A percentile compares a stretch with the other conserved stretches of the same genome.
Conservation (phyloP, 2,797 vertebrate genomes). For the Choloepus didactylus region DNA sequence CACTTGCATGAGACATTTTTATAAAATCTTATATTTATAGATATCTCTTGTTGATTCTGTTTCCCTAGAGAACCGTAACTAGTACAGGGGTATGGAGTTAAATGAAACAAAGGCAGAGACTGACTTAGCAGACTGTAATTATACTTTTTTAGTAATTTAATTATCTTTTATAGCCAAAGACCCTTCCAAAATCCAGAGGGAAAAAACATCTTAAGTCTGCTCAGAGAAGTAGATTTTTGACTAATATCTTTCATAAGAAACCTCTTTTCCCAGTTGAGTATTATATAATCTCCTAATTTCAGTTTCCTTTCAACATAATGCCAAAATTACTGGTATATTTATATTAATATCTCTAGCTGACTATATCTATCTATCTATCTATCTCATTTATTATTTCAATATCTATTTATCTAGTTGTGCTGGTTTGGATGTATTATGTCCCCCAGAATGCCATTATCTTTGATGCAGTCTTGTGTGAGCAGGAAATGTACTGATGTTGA, state of each 20-base stretch:
- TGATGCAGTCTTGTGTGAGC: too few species aligned
- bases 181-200: not conserved
- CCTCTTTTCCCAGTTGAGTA: not conserved
- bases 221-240: not conserved
- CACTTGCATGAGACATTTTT: too few species aligned
- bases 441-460: too few species aligned
- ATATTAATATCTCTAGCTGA: too few species aligned
- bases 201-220: not conserved
- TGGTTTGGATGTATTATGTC: too few species aligned
- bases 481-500: too few species aligned
- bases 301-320: not conserved
- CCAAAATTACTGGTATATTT: not conserved
- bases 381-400: not conserved
- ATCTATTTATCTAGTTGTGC: not conserved
- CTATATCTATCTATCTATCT: not conserved
- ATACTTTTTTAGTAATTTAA: not conserved
- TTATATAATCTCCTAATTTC: not conserved
- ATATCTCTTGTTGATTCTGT: not conserved
- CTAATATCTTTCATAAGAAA: not conserved
- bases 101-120: not conserved
- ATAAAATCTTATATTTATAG: too few species aligned
- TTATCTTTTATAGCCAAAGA: not conserved
- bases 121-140: not conserved
- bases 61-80: not conserved
- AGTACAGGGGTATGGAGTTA: not conserved